These are phyloP conservation scores for Myotis planiceps DNA, from an alignment of 2,797 vertebrate genomes.

Conservation along the genomic window DNA sequence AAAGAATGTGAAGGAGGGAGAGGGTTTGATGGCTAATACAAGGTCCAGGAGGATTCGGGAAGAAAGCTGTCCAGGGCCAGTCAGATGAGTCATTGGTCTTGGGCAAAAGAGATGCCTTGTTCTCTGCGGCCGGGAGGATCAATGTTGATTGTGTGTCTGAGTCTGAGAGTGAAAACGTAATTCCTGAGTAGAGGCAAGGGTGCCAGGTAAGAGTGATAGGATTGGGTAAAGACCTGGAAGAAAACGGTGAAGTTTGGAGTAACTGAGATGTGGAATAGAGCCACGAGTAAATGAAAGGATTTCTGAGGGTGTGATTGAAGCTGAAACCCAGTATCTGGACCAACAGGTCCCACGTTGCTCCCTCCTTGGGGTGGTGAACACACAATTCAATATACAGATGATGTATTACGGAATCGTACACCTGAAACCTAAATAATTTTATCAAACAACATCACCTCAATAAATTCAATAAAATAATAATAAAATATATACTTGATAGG, in stretches of 20 bases:
- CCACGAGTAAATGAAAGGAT: not conserved
- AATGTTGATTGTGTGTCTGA: not conserved
- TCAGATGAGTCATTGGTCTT: not conserved
- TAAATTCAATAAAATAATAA: not conserved
- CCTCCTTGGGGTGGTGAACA: not conserved
- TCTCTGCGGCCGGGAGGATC: not conserved
- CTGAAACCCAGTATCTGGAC: not conserved
- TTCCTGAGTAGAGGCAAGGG: not conserved
- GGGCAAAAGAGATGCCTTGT: not conserved
- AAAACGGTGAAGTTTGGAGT: not conserved
- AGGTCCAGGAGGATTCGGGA: not conserved
- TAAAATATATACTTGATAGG: not conserved
- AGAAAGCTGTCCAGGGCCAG: not conserved
- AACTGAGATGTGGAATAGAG: not conserved
- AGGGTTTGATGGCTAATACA: not conserved
- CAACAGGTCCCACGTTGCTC: not conserved
- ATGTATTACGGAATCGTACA: not conserved
- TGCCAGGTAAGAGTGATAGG: not conserved
- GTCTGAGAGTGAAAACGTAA: not conserved
- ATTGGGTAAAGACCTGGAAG: not conserved
- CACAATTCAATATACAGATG: not conserved
- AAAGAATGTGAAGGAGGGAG: not conserved
- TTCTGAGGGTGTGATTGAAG: not conserved
- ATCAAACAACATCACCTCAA: not conserved
- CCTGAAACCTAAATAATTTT: not conserved